Base-by-base conservation (phyloP, 2,797 vertebrate genomes). In the Amniataba percoides region DNA sequence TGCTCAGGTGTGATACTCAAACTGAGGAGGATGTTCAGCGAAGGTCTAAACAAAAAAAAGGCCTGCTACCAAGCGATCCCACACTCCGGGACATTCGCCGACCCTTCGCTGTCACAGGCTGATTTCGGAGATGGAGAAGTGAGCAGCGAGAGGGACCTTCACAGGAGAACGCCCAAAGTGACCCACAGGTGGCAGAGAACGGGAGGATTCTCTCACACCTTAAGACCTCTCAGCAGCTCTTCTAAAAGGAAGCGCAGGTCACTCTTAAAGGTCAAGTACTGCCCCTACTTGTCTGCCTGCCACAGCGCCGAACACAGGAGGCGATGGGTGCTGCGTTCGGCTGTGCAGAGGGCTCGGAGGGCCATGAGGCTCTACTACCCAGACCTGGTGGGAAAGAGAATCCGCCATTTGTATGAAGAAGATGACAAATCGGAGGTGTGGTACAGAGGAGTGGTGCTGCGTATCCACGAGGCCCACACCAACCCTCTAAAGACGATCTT, bases 341-440 rank as follows among this genome's bases (percentile, higher is more conserved):
- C 95, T 0, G 88, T 92, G 12, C 91, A 89, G 66, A 84, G 71
- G 43, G 92, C 92, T 39, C 88, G 65, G 53, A 77, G 74, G 40
- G 87, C 89, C 36, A 77, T 88, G 39, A 90, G 87, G 59, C 49
- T 86, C 25, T 61, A 55, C 69, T 96, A 94, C 81, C 96, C 97
- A 0, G 95, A 96, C 66, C 89, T 97, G 72, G 95, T 97, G 63
- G 96, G 96, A 0, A 93, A 95, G 87, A 95, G 87, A 70, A 96
- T 96, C 64, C 86, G 85, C 3, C 96, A 96, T 75, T 89, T 97
- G 61, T 97, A 97, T 12, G 96, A 97, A 78, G 96, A 97, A 82
- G 94, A 94, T 0, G 96, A 96, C 80, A 95, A 96, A 74, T 93
- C 92, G 0, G 96, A 97, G 66, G 94, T 94, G 53, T 97, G 96